Conservation (phyloP, 2,888 invertebrate genomes). For the Perizoma flavofasciatum region DNA sequence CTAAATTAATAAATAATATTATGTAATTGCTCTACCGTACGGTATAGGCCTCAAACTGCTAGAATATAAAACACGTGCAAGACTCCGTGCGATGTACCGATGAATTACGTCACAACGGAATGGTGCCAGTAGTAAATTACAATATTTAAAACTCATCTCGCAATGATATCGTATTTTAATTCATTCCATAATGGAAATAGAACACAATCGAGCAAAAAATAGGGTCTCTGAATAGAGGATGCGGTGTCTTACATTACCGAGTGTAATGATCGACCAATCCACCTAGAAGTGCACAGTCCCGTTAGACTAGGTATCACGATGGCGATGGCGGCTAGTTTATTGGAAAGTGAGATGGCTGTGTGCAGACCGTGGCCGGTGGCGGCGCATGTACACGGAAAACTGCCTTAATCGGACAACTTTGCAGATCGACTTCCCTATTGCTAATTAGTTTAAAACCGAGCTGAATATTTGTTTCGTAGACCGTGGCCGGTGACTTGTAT, state of each 20-base stretch:
- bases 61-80: constrained; percentile 12
- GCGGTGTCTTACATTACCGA: constrained; percentile 41
- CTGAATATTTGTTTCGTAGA: no score
- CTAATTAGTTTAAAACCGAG: constrained; percentile 8
- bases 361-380: constrained; percentile 63
- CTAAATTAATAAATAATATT: not conserved
- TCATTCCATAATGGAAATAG: constrained; percentile 30
- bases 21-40: constrained; percentile 10
- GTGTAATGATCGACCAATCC: constrained; percentile 63
- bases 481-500: no score
- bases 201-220: constrained; percentile 35
- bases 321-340: constrained; percentile 74
- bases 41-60: constrained; percentile 3
- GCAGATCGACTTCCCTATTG: constrained; percentile 39
- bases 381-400: constrained; percentile 58
- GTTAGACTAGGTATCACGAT: constrained; percentile 77
- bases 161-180: constrained; percentile 39
- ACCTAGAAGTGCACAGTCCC: constrained; percentile 71
- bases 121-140: constrained; percentile 38
- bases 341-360: constrained; percentile 77
- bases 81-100: not conserved
- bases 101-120: constrained; percentile 33
- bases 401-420: constrained; percentile 48
- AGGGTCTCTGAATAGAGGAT: constrained; percentile 36
- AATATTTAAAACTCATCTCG: constrained; percentile 37